Percentiles rank a stretch among this genome's conserved stretches.
phyloP scores from a whole-genome alignment of 2,888 invertebrate genomes.

The Hermodice carunculata region DNA sequence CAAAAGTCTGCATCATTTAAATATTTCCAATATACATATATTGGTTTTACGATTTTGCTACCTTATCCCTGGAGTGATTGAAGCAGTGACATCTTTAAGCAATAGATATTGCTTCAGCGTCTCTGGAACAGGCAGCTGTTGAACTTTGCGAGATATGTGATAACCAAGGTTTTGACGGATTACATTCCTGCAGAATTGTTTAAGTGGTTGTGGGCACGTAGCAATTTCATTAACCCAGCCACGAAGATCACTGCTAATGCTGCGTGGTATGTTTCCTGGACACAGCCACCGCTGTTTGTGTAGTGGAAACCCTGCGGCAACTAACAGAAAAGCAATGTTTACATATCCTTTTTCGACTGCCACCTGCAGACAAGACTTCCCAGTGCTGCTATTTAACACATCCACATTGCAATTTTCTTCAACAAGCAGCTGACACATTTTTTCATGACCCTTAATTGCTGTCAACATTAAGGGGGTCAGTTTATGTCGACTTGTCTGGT shows the following conservation, averaged over 20 bases:
- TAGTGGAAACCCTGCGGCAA: constrained; percentile 13
- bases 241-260: neutral
- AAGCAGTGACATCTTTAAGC: constrained; percentile 3
- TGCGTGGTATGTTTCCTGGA: neutral
- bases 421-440: constrained; percentile 10
- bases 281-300: neutral
- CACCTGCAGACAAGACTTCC: constrained; percentile 14
- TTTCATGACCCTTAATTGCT: constrained; percentile 22
- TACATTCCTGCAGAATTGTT: neutral
- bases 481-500: constrained; percentile 20
- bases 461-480: constrained; percentile 27
- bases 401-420: constrained; percentile 24
- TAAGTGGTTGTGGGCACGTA: neutral
- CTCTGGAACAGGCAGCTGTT: neutral
- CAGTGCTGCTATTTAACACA: neutral
- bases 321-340: constrained; percentile 15
- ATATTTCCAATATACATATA: too few species aligned
- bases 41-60: too few species aligned
- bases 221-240: neutral
- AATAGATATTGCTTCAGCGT: constrained; percentile 7
- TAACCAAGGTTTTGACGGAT: constrained; percentile 2
- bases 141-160: neutral
- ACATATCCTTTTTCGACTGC: constrained; percentile 21
- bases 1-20: too few species aligned
- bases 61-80: too few species aligned